Evolutionary conservation across 2,888 invertebrate genomes (phyloP).

Genomic region (Drosophila engyochracea): DNA sequence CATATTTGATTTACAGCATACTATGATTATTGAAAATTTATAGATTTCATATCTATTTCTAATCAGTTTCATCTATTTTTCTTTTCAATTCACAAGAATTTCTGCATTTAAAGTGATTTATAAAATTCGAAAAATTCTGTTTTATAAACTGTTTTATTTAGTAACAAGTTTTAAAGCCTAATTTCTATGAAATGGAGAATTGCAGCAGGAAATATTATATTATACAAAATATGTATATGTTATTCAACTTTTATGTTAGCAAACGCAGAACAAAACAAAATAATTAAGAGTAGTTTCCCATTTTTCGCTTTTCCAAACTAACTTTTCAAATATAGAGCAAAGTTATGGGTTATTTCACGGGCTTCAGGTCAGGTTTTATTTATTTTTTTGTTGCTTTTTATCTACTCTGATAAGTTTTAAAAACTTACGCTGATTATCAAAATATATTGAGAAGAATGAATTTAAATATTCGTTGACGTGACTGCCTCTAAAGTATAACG

Average conservation of each 20-base stretch:
- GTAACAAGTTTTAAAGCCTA: background rate
- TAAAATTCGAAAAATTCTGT: background rate
- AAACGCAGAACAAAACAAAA: background rate
- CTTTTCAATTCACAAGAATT: background rate
- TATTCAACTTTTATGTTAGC: background rate
- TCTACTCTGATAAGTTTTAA: background rate
- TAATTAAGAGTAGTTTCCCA: background rate
- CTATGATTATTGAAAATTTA: background rate
- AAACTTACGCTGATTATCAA: background rate
- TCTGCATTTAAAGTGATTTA: background rate
- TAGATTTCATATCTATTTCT: background rate
- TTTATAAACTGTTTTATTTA: background rate
- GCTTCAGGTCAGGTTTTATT: background rate
- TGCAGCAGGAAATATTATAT: background rate
- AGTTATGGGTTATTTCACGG: background rate
- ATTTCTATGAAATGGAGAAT: background rate
- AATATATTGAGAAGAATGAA: background rate
- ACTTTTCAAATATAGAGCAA: background rate
- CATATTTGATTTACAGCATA: background rate
- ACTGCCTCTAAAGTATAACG: background rate
- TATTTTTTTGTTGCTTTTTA: background rate
- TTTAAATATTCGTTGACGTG: background rate
- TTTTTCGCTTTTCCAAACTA: background rate
- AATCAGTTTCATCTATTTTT: background rate
- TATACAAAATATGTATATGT: background rate